Base-by-base conservation (phyloP, 2,888 invertebrate genomes). In the Carcina quercana region DNA sequence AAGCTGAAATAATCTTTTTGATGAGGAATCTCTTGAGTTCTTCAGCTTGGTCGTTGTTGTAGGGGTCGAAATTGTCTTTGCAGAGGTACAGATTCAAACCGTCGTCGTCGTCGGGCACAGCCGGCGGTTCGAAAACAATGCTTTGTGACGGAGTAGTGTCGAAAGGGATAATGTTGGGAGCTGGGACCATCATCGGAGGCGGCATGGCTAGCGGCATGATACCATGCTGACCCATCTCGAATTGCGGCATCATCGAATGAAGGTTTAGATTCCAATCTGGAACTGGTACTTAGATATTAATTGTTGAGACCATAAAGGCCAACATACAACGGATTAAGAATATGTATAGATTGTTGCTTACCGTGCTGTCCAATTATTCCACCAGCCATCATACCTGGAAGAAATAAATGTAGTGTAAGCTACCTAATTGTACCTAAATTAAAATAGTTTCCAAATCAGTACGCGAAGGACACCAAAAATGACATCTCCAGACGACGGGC, bases 1-100 rank as follows among this genome's bases (percentile, higher is more conserved):
- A 62, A 8, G 52, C 60, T 17, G 54, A 44, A 15, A 73, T 47
- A 34, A 82, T 65, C 46, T 73, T 44, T 2, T 58, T 28, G 6
- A 80, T 53, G 3, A 83, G 44, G 35, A 62, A 80, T 8, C 61
- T 45, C 40, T 68, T 73, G 6, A 83, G 39, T 12, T 47, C 43
- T 0, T 59, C 53, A 0, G 65, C 64, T 47, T 83, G 69, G 4
- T 37, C 28, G 0, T 47, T 45, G 2, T 54, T 47, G 43, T 74
- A 71, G 5, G 58, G 53, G 31, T 69, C 63, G 45, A 74, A 75
- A 47, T 79, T 67, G 32, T 75, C 74, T 43, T 73, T 74, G 46
- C 78, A 79, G 26, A 83, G 50, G 37, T 68, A 79, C 14, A 79
- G 50, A 30, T 53, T 59, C 13, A 27, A 19, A 3, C 12, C 22